phyloP scores from a whole-genome alignment of 2,797 vertebrate genomes.

The Phoxinus dragarum region DNA sequence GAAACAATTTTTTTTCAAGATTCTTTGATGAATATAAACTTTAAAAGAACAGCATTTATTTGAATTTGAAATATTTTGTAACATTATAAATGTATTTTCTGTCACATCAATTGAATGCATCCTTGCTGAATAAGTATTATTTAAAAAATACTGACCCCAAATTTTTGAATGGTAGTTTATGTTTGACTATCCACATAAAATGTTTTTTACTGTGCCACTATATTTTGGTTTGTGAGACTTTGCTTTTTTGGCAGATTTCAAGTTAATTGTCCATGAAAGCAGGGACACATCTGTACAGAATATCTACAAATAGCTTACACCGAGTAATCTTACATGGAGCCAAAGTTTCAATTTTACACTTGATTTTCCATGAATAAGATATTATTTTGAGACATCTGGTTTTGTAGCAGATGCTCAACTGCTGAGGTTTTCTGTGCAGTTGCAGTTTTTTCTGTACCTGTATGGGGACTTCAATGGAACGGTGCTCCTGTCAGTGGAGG shows the following conservation, averaged over 20 bases:
- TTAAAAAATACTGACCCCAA: background rate
- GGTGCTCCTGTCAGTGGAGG: slow-evolving; percentile 80
- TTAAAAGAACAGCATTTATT: background rate
- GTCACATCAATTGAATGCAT: background rate
- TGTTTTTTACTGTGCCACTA: background rate
- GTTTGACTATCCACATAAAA: background rate
- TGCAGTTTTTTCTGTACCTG: slow-evolving; percentile 84
- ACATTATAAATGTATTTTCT: too few species aligned
- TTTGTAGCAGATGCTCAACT: slow-evolving; percentile 20
- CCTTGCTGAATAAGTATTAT: background rate
- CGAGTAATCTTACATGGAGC: background rate
- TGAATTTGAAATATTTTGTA: background rate
- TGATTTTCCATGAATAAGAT: background rate
- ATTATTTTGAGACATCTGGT: slow-evolving; percentile 16
- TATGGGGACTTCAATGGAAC: slow-evolving; percentile 86
- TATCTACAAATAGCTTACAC: slow-evolving; percentile 22
- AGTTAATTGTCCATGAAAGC: slow-evolving; percentile 29
- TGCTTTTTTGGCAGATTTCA: background rate
- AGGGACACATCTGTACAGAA: background rate
- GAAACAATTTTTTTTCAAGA: background rate
- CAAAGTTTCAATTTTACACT: background rate
- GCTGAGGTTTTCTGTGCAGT: slow-evolving; percentile 69
- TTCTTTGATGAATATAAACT: background rate
- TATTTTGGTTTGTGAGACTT: background rate
- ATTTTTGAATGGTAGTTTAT: background rate